Conservation (phyloP, 2,113 vertebrate genomes). For the Paramormyrops kingsleyae region DNA sequence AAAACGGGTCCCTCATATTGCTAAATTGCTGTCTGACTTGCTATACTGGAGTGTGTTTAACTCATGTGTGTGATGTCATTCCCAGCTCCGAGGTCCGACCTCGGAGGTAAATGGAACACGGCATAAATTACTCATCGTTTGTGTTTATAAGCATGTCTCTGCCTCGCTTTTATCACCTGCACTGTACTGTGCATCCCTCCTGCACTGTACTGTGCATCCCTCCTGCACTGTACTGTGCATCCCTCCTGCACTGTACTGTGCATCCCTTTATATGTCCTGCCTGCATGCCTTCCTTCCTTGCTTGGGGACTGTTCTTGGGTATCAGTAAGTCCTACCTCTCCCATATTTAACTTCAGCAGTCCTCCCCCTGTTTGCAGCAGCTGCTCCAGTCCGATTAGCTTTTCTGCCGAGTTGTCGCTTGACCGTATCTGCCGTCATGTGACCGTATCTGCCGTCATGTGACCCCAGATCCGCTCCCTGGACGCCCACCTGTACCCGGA, state of each 20-base stretch:
- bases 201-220: no score
- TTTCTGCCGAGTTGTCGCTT: neutral
- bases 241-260: no score
- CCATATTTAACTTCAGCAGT: neutral
- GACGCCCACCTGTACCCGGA: slow-evolving; percentile 95
- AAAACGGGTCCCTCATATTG: no score
- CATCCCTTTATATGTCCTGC: neutral
- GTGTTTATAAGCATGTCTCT: neutral
- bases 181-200: no score
- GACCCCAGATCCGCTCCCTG: slow-evolving; percentile 78
- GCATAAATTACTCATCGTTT: neutral
- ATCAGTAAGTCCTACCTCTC: neutral
- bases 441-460: neutral
- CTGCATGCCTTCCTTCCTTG: neutral
- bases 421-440: neutral
- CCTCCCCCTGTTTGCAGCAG: neutral
- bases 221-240: no score
- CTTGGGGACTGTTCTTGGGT: neutral
- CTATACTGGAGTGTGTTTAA: no score
- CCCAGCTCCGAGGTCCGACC: no score
- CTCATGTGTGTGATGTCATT: no score
- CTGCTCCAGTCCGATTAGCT: neutral
- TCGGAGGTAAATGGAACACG: no score
- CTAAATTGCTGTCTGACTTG: no score
- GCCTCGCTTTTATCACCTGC: neutral